Conservation (phyloP, 2,113 vertebrate species). For the Centropus bengalensis region DNA sequence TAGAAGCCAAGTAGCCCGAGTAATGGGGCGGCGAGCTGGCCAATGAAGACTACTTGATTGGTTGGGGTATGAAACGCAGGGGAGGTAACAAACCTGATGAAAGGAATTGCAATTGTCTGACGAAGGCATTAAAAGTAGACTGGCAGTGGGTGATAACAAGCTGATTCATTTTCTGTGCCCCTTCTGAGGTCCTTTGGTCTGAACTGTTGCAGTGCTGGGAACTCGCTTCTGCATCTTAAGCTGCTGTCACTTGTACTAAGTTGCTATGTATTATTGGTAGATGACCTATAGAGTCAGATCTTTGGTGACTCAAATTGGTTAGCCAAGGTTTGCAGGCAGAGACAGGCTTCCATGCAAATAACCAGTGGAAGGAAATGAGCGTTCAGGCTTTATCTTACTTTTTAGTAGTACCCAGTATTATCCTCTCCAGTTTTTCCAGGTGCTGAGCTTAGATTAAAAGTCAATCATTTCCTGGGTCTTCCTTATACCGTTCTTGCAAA, state of each 20-base stretch:
- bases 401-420: not conserved
- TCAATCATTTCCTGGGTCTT: not conserved
- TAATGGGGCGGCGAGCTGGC: not conserved
- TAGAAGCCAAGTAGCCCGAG: not conserved
- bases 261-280: not conserved
- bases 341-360: not conserved
- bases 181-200: not conserved
- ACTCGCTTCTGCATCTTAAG: not conserved
- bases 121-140: not conserved
- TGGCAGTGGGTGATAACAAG: not conserved
- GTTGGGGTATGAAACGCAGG: not conserved
- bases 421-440: not conserved
- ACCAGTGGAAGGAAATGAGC: not conserved
- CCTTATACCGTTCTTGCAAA: not conserved
- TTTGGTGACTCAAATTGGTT: not conserved
- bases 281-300: not conserved
- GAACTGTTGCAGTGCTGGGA: not conserved
- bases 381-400: not conserved
- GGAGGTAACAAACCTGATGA: not conserved
- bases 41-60: not conserved
- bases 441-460: not conserved
- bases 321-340: not conserved
- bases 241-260: not conserved
- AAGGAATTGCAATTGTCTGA: not conserved
- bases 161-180: accelerated